Conservation (phyloP, 37 sponge, comb jelly and placozoan genomes). For the Corticium candelabrum region DNA sequence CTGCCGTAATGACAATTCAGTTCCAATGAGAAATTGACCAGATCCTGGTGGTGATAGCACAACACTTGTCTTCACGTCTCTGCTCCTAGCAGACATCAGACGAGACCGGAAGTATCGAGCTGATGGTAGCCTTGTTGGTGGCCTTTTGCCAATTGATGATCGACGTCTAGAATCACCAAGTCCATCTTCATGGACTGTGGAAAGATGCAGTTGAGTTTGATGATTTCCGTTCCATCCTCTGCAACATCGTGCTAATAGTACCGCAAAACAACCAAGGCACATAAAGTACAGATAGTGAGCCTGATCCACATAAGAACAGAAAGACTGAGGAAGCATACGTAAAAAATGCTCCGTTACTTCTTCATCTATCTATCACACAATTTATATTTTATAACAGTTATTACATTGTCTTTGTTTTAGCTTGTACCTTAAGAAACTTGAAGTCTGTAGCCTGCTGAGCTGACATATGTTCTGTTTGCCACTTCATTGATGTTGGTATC, state of each 20-base stretch:
- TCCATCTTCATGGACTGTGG: not conserved
- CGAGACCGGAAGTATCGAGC: not conserved
- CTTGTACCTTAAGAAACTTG: not conserved
- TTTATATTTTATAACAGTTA: not conserved
- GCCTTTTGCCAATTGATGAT: not conserved
- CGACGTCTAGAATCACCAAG: not conserved
- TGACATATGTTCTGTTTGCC: not conserved
- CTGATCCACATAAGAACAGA: not conserved
- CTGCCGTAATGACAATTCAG: constrained; percentile 50
- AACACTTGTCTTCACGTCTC: not conserved
- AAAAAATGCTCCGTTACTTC: constrained; percentile 24
- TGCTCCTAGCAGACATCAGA: not conserved
- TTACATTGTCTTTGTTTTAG: not conserved
- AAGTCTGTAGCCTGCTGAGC: not conserved
- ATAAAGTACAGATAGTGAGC: constrained; percentile 27
- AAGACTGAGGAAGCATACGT: constrained; percentile 16
- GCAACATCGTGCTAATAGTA: constrained; percentile 66
- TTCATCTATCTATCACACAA: constrained; percentile 41
- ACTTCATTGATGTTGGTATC: not conserved
- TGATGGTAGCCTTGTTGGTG: not conserved
- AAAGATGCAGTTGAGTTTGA: not conserved
- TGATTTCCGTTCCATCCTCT: constrained; percentile 54
- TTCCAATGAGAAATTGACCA: constrained; percentile 67
- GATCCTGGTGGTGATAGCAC: constrained; percentile 26
- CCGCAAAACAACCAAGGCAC: constrained; percentile 27